phyloP scores from a whole-genome alignment of 2,113 vertebrate species.

The Chaetops frenatus region DNA sequence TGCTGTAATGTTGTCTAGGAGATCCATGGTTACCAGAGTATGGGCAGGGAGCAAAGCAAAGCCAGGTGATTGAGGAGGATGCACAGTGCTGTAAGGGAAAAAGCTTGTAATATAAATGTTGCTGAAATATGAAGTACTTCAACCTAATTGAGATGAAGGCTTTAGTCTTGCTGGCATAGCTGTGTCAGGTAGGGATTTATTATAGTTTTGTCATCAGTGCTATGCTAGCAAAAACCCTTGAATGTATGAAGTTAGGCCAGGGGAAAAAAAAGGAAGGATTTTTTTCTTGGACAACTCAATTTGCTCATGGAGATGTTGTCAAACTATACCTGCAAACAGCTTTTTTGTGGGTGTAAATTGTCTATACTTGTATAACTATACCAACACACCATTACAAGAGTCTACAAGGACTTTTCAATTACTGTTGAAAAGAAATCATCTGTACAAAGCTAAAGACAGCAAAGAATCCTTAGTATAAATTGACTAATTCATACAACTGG shows the following conservation, averaged over 20 bases:
- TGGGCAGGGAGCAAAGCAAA: neutral
- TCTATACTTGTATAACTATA: neutral
- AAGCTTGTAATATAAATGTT: neutral
- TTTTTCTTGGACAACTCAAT: neutral
- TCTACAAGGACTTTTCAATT: neutral
- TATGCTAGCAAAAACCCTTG: neutral
- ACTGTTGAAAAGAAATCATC: neutral
- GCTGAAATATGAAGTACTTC: neutral
- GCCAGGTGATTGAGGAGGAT: neutral
- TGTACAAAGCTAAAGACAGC: neutral
- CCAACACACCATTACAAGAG: neutral
- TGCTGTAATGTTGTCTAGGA: neutral
- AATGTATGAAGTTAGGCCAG: neutral
- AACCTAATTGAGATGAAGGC: neutral
- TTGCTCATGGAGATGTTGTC: neutral
- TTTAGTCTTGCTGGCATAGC: neutral
- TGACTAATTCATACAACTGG: neutral
- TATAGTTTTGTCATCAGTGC: neutral
- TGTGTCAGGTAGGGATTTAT: neutral
- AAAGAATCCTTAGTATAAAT: neutral
- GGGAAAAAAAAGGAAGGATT: rapidly evolving
- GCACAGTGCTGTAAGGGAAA: neutral
- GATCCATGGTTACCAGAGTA: neutral
- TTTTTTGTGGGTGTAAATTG: neutral
- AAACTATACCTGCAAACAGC: neutral